Evolutionary conservation across 2,888 invertebrate genomes (phyloP).

Genomic region (Lamellibrachia satsuma): DNA sequence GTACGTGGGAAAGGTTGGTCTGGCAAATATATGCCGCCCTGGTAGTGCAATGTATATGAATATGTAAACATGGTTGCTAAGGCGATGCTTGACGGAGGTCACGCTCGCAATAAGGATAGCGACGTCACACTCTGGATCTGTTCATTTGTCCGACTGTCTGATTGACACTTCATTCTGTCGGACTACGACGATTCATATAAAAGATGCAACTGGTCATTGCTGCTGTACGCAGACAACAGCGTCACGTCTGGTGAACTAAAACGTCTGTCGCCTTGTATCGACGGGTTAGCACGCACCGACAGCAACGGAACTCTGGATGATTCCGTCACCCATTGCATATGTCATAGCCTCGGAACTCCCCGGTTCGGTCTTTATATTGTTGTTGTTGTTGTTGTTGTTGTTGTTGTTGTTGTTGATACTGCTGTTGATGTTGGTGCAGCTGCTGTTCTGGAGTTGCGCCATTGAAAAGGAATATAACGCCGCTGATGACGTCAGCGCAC

Average conservation of each 20-base stretch:
- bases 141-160: neutral
- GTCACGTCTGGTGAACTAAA: neutral
- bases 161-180: neutral
- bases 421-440: neutral
- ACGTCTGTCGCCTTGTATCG: neutral
- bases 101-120: too few relatives aligned
- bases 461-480: conserved; percentile 1
- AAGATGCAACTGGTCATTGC: neutral
- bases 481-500: conserved; percentile 4
- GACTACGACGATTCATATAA: neutral
- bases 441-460: neutral
- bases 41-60: too few relatives aligned
- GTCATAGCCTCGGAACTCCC: neutral
- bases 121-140: too few relatives aligned
- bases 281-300: conserved; percentile 7
- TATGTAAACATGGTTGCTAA: too few relatives aligned
- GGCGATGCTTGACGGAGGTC: too few relatives aligned
- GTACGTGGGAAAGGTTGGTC: too few relatives aligned
- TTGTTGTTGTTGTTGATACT: neutral
- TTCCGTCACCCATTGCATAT: conserved; percentile 7
- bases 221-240: neutral
- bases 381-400: neutral
- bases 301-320: conserved; percentile 17
- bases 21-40: too few relatives aligned
- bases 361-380: neutral